phyloP scores from a whole-genome alignment of 2,797 vertebrate genomes.

The Mormyrus proboscirostris region DNA sequence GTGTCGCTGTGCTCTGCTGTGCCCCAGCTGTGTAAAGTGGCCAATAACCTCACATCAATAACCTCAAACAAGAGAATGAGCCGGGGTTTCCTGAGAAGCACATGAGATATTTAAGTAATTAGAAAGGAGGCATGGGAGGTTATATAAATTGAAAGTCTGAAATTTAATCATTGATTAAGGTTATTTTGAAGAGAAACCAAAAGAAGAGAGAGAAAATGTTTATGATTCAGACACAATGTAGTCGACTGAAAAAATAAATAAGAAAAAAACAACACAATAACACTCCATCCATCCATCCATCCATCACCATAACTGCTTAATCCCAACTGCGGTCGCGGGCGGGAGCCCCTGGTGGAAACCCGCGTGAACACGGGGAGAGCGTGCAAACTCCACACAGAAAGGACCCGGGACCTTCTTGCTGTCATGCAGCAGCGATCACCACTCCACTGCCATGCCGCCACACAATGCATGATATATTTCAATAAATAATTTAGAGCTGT shows the following conservation, averaged over 20 bases:
- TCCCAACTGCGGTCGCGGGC: neutral
- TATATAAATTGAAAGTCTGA: conserved; percentile 8
- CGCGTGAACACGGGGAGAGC: neutral
- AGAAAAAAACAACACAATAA: neutral
- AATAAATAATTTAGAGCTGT: neutral
- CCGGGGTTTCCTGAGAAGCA: neutral
- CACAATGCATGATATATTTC: neutral
- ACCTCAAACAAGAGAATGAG: neutral
- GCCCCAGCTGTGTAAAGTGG: neutral
- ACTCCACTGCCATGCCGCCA: too few relatives aligned
- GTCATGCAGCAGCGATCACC: neutral
- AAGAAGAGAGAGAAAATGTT: neutral
- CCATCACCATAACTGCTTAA: neutral
- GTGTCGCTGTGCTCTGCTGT: neutral
- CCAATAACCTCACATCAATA: neutral
- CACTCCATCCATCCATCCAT: neutral
- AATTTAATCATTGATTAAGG: neutral
- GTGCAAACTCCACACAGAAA: too few relatives aligned
- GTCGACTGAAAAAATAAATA: neutral
- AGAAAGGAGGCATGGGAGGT: neutral
- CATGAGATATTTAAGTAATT: conserved; percentile 4
- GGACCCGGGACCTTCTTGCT: too few relatives aligned
- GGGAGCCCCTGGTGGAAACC: neutral
- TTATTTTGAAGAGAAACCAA: neutral
- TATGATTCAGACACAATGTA: neutral